phyloP scores from a whole-genome alignment of 2,888 invertebrate species.

The Colostygia pectinataria region DNA sequence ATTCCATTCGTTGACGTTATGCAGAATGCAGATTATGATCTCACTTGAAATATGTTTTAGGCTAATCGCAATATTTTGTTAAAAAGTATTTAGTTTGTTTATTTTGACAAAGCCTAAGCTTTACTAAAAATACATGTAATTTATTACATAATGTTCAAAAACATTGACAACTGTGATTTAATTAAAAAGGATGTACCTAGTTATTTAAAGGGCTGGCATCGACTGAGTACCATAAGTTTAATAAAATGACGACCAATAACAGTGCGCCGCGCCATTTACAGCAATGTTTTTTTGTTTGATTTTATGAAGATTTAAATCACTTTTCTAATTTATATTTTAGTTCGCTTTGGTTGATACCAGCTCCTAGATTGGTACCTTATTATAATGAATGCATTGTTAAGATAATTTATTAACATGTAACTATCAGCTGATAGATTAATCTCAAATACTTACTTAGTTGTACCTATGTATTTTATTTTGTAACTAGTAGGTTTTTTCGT shows the following conservation, averaged over 20 bases:
- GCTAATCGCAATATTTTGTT: slow-evolving; percentile 4
- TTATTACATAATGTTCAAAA: slow-evolving; percentile 10
- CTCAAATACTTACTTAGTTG: too few relatives aligned
- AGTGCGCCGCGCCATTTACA: too few relatives aligned
- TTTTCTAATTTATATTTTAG: too few relatives aligned
- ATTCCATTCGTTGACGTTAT: slow-evolving; percentile 8
- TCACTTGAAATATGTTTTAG: slow-evolving; percentile 14
- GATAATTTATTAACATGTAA: too few relatives aligned
- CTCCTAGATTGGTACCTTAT: too few relatives aligned
- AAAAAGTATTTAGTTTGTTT: slow-evolving; percentile 1
- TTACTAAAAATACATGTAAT: slow-evolving; percentile 8
- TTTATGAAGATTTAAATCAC: too few relatives aligned
- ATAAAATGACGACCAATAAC: too few relatives aligned
- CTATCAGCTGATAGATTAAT: too few relatives aligned
- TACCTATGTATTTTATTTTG: background rate
- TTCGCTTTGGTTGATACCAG: too few relatives aligned
- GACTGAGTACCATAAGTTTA: too few relatives aligned
- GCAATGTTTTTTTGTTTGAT: too few relatives aligned
- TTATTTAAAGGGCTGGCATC: slow-evolving; percentile 1
- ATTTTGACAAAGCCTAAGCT: slow-evolving; percentile 4
- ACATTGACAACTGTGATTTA: slow-evolving; percentile 15
- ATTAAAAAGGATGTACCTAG: slow-evolving; percentile 4
- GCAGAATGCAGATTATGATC: slow-evolving; percentile 20
- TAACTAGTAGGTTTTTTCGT: background rate
- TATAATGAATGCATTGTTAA: too few relatives aligned